Conservation (phyloP, 2,888 invertebrate genomes). For the Pocota personata region DNA sequence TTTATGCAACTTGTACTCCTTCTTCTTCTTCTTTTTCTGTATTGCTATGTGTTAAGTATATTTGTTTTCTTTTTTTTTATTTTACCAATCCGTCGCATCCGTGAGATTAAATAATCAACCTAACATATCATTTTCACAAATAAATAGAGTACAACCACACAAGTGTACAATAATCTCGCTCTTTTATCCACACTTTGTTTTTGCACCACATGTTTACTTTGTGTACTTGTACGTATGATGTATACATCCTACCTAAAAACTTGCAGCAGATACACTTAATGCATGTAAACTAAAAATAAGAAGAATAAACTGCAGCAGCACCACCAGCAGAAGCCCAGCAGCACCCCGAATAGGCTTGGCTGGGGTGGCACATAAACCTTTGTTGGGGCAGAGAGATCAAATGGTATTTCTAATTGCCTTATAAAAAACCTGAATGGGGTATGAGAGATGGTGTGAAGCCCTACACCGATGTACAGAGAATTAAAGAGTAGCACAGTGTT, state of each 20-base stretch:
- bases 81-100: slow-evolving; percentile 11
- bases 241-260: neutral
- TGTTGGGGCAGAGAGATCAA: neutral
- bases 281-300: neutral
- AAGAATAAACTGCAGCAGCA: neutral
- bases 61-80: neutral
- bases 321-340: neutral
- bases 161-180: neutral
- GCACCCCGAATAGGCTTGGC: neutral
- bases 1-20: slow-evolving; percentile 8
- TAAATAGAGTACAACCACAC: slow-evolving; percentile 2
- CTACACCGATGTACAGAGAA: neutral
- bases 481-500: neutral
- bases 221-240: neutral
- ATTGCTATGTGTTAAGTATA: neutral
- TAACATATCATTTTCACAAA: slow-evolving; percentile 36
- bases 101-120: slow-evolving; percentile 35
- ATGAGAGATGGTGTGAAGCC: neutral
- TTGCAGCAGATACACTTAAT: neutral
- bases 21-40: neutral
- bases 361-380: neutral
- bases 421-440: neutral
- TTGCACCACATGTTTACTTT: neutral
- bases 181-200: neutral
- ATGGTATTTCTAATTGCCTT: neutral